phyloP scores from a whole-genome alignment of 2,113 vertebrate genomes.

The Ochotona curzoniae region DNA sequence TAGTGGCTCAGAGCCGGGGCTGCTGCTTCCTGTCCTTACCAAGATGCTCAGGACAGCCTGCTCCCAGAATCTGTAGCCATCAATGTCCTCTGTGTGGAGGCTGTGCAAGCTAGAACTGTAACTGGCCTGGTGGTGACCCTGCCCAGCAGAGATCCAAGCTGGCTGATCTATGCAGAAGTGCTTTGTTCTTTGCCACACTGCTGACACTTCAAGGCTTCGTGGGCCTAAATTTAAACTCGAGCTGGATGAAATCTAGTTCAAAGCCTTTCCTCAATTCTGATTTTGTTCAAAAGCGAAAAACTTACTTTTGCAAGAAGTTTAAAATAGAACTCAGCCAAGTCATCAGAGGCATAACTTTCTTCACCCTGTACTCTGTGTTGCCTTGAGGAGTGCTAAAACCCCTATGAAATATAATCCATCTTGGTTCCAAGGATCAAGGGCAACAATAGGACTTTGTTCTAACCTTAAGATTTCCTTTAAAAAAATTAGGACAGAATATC shows the following conservation, averaged over 20 bases:
- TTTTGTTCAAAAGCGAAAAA: conserved; percentile 56
- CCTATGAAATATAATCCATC: not conserved
- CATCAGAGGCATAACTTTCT: conserved; percentile 20
- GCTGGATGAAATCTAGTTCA: conserved; percentile 26
- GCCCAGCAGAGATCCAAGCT: not conserved
- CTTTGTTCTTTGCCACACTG: not conserved
- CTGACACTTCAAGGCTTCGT: not conserved
- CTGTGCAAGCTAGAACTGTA: not conserved
- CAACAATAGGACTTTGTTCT: not conserved
- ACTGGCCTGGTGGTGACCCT: not conserved
- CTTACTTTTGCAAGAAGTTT: conserved; percentile 38
- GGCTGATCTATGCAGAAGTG: not conserved
- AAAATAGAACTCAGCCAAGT: conserved; percentile 37
- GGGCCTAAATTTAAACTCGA: conserved; percentile 56
- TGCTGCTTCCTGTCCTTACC: not conserved
- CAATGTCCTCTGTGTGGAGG: not conserved
- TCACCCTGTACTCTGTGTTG: not conserved
- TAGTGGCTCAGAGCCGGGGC: not conserved
- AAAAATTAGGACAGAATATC: not conserved
- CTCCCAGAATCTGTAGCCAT: not conserved
- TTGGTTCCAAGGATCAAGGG: not conserved
- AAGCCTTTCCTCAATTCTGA: conserved; percentile 32
- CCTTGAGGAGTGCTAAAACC: not conserved
- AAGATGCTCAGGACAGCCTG: no score
- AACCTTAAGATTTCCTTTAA: conserved; percentile 25